phyloP scores from a whole-genome alignment of 1,140 invertebrate species.

The Aricia agestis region DNA sequence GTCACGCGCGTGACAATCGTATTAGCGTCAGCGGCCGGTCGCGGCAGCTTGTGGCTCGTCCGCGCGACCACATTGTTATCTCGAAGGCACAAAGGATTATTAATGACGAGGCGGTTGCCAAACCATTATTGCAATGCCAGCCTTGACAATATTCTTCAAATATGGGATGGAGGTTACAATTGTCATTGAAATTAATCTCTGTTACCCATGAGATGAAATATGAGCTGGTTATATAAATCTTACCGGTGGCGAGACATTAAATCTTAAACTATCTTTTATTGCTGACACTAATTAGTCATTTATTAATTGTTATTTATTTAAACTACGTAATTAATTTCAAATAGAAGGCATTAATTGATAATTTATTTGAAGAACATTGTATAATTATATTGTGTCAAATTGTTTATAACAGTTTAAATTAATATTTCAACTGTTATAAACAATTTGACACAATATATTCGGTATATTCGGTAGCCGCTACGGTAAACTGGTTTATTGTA shows the following conservation, averaged over 20 bases:
- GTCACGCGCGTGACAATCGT: background rate
- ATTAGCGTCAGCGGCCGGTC: background rate
- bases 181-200: background rate
- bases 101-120: background rate
- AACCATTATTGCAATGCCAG: background rate
- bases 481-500: too few species aligned
- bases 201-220: background rate
- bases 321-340: background rate
- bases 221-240: background rate
- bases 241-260: background rate
- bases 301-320: background rate
- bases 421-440: too few species aligned
- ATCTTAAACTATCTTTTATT: background rate
- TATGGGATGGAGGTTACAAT: background rate
- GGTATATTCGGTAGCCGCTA: too few species aligned
- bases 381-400: background rate
- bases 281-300: background rate
- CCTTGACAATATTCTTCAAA: constrained; percentile 1
- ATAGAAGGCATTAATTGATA: background rate
- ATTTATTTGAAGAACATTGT: background rate
- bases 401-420: background rate
- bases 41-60: background rate
- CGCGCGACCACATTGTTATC: background rate
- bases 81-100: background rate
- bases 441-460: too few species aligned